These are phyloP conservation scores for Ctenopoma multispine DNA, from an alignment of 2,797 vertebrate species.

Conservation along the genomic window DNA sequence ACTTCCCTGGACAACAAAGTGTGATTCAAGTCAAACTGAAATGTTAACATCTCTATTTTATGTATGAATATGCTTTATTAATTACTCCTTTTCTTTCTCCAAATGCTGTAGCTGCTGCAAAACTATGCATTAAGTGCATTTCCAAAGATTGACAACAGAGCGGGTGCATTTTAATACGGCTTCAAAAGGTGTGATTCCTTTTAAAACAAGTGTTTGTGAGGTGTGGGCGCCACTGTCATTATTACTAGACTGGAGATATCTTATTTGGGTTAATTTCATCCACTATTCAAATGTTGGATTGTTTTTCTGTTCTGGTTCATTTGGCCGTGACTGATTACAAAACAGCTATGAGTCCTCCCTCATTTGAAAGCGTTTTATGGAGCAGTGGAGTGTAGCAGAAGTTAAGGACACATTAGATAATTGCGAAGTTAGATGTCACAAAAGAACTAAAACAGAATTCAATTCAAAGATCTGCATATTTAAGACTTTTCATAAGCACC, in stretches of 20 bases:
- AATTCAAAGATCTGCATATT: background rate
- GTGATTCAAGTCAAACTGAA: constrained; percentile 65
- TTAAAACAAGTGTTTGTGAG: constrained; percentile 34
- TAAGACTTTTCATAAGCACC: constrained; percentile 24
- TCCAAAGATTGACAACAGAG: constrained; percentile 84
- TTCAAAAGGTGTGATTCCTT: constrained; percentile 28
- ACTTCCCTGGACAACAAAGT: constrained; percentile 76
- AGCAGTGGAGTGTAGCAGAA: background rate
- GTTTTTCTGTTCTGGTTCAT: constrained; percentile 17
- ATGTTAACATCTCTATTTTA: constrained; percentile 62
- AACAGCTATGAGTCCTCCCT: background rate
- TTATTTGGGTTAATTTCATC: background rate
- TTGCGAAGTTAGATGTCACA: background rate
- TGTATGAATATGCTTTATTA: constrained; percentile 66
- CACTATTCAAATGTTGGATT: constrained; percentile 20
- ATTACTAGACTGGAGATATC: constrained; percentile 9
- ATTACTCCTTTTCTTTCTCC: constrained; percentile 46
- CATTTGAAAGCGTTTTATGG: background rate
- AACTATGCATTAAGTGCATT: constrained; percentile 85
- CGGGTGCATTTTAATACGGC: constrained; percentile 29
- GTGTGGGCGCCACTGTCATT: constrained; percentile 21
- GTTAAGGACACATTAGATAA: background rate
- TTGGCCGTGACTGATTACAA: constrained; percentile 9
- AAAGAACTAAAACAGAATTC: constrained; percentile 1
- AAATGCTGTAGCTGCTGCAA: constrained; percentile 80